phyloP scores from a whole-genome alignment of 35 echinoderm and acorn worm genomes.

The Heliocidaris tuberculata region DNA sequence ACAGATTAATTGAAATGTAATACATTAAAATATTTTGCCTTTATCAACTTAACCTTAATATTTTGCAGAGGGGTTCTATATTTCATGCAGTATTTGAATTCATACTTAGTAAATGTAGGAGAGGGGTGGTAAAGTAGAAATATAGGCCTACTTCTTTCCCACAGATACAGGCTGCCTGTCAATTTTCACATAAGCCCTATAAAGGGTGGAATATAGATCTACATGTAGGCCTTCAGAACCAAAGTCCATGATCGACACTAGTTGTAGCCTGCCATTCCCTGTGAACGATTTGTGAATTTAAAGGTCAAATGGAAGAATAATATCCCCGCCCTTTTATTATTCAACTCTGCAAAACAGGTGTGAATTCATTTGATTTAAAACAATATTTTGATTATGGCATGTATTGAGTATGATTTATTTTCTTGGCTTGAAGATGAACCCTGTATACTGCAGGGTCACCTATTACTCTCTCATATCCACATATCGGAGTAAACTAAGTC shows the following conservation, averaged over 20 bases:
- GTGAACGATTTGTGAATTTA: not conserved
- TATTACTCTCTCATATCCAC: too few relatives aligned
- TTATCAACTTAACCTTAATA: too few relatives aligned
- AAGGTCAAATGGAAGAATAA: slow-evolving; percentile 12
- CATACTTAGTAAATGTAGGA: too few relatives aligned
- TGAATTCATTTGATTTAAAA: not conserved
- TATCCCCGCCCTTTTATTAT: not conserved
- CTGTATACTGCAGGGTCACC: not conserved
- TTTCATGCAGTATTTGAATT: too few relatives aligned
- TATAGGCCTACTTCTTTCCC: not conserved
- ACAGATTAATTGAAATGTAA: too few relatives aligned
- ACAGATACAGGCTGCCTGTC: not conserved
- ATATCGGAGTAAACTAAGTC: too few relatives aligned
- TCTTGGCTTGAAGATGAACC: not conserved
- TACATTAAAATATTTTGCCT: too few relatives aligned
- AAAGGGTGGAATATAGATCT: not conserved
- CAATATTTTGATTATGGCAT: not conserved
- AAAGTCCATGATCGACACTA: slow-evolving; percentile 4
- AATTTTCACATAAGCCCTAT: not conserved
- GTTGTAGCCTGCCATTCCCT: not conserved
- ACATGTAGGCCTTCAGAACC: not conserved
- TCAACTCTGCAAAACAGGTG: not conserved
- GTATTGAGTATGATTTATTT: not conserved
- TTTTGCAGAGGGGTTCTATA: too few relatives aligned
- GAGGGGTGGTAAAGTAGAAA: too few relatives aligned